Evolutionary conservation across 1,140 invertebrate genomes (phyloP).

Genomic region (Musca domestica): DNA sequence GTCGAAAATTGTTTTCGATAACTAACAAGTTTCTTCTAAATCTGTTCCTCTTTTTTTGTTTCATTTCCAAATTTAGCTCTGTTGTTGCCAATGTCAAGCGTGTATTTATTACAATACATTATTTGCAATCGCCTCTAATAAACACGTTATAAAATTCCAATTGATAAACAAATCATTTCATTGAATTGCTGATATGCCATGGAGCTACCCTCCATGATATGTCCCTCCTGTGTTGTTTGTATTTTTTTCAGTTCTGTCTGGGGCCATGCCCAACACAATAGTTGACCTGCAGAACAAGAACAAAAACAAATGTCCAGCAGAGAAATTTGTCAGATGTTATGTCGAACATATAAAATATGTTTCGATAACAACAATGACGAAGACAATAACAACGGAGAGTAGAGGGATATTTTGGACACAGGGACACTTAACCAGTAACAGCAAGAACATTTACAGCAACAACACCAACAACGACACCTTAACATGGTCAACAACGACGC

Average conservation of each 20-base stretch:
- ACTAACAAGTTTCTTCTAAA: too few relatives aligned
- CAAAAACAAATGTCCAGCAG: constrained; percentile 7
- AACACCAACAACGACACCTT: too few relatives aligned
- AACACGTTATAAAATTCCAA: constrained; percentile 16
- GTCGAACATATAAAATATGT: constrained; percentile 22
- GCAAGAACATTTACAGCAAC: too few relatives aligned
- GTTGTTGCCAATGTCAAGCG: too few relatives aligned
- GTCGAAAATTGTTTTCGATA: too few relatives aligned
- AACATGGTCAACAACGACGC: background rate
- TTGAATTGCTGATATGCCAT: background rate
- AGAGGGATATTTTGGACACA: background rate
- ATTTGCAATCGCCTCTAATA: constrained; percentile 3
- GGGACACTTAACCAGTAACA: too few relatives aligned
- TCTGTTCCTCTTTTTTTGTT: too few relatives aligned
- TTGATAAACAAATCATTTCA: constrained; percentile 13
- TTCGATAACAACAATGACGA: constrained; percentile 21
- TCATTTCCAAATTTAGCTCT: too few relatives aligned
- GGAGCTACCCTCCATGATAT: background rate
- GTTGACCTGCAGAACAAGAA: background rate
- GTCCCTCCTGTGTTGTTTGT: background rate
- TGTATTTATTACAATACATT: too few relatives aligned
- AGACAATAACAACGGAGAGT: background rate
- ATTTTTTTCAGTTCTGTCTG: background rate
- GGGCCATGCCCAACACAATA: background rate
- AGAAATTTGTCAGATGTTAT: constrained; percentile 21